Conservation (phyloP, 2,888 invertebrate species). For the Pachycephus smyrnensis region DNA sequence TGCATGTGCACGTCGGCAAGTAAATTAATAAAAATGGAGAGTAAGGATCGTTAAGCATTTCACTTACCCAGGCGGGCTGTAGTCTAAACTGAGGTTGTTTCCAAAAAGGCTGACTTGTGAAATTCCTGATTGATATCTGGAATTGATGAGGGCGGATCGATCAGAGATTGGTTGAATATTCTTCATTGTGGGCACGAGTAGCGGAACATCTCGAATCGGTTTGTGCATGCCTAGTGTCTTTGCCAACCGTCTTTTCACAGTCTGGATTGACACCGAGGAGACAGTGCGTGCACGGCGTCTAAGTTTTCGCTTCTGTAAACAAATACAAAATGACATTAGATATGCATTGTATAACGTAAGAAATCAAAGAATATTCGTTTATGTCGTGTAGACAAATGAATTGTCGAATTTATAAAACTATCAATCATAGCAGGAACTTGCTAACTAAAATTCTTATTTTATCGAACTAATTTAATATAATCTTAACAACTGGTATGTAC, state of each 20-base stretch:
- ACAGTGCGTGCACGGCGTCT: constrained; percentile 47
- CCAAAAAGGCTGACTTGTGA: constrained; percentile 77
- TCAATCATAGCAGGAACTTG: not conserved
- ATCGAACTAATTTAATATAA: not conserved
- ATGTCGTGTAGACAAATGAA: not conserved
- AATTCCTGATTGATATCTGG: constrained; percentile 68
- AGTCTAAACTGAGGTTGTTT: constrained; percentile 76
- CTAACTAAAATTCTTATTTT: not conserved
- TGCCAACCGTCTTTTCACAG: constrained; percentile 69
- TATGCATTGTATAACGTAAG: constrained; percentile 20
- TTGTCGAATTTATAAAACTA: not conserved
- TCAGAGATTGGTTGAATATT: constrained; percentile 30
- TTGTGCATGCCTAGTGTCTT: constrained; percentile 67
- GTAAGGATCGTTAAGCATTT: constrained; percentile 1
- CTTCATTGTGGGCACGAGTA: constrained; percentile 42
- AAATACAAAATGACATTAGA: constrained; percentile 36
- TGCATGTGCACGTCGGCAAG: not conserved
- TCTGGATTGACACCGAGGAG: constrained; percentile 52
- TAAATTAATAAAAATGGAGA: not conserved
- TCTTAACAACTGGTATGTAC: not conserved
- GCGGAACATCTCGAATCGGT: constrained; percentile 24
- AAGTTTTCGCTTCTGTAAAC: constrained; percentile 45
- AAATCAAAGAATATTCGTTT: constrained; percentile 8
- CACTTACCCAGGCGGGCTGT: constrained; percentile 61
- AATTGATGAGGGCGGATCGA: constrained; percentile 33